phyloP scores from a whole-genome alignment of 2,888 invertebrate genomes.

The Trichopria drosophilae region DNA sequence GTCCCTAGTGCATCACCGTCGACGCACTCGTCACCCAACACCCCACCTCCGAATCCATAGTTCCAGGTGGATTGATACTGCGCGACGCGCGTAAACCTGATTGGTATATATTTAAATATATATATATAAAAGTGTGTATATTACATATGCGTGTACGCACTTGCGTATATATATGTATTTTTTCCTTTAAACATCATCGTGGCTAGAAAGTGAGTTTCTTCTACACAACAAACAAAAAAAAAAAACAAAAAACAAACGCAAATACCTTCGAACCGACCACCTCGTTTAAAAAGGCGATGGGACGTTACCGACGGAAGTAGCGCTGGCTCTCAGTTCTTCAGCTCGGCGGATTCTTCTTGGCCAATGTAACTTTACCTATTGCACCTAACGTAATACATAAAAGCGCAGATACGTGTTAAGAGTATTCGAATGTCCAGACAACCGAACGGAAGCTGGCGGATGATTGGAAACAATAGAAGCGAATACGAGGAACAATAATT shows the following conservation, averaged over 20 bases:
- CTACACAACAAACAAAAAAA: slow-evolving; percentile 31
- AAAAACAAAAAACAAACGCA: slow-evolving; percentile 23
- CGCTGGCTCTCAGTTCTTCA: slow-evolving; percentile 45
- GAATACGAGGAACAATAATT: slow-evolving; percentile 57
- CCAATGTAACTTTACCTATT: too few species aligned
- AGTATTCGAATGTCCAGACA: too few species aligned
- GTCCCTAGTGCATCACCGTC: slow-evolving; percentile 51
- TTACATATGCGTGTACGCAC: slow-evolving; percentile 13
- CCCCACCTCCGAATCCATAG: slow-evolving; percentile 58
- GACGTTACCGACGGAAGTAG: slow-evolving; percentile 34
- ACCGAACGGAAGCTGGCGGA: too few species aligned
- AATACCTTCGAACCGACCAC: slow-evolving; percentile 20
- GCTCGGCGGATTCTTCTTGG: slow-evolving; percentile 34
- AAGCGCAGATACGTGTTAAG: too few species aligned
- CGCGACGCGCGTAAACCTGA: slow-evolving; percentile 48
- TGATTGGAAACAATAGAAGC: too few species aligned
- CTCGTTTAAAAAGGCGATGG: slow-evolving; percentile 31
- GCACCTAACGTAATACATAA: too few species aligned
- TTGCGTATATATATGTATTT: slow-evolving; percentile 35
- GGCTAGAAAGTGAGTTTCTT: slow-evolving; percentile 47
- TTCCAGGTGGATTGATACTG: slow-evolving; percentile 47
- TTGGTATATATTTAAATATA: slow-evolving; percentile 41
- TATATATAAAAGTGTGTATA: slow-evolving; percentile 31
- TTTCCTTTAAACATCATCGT: slow-evolving; percentile 46
- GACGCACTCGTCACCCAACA: slow-evolving; percentile 54